Percentiles rank a stretch among this genome's conserved stretches.
Evolutionary conservation across 1,140 invertebrate genomes (phyloP).

Genomic region (Formica selysi): DNA sequence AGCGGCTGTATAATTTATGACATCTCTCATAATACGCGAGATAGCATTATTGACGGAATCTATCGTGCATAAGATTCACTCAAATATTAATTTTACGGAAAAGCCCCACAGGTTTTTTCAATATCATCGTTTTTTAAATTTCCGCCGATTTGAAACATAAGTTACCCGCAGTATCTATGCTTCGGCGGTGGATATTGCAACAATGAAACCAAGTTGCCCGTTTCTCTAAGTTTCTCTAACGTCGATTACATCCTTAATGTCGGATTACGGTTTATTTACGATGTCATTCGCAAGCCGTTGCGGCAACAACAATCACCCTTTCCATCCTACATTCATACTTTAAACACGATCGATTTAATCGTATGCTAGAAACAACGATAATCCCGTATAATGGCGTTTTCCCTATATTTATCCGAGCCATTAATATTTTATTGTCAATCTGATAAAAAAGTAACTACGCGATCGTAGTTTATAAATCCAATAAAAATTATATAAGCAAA

Average conservation of each 20-base stretch:
- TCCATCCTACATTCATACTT: conserved; percentile 3
- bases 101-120: neutral
- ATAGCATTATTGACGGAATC: conserved; percentile 35
- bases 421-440: conserved; percentile 30
- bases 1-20: conserved; percentile 2
- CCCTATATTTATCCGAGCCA: neutral
- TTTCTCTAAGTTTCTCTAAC: conserved; percentile 36
- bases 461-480: neutral
- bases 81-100: conserved; percentile 28
- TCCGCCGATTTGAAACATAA: conserved; percentile 31
- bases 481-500: conserved; percentile 12
- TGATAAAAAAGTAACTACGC: neutral
- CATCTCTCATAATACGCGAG: conserved; percentile 13
- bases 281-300: conserved; percentile 55
- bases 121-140: conserved; percentile 19
- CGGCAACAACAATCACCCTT: conserved; percentile 40
- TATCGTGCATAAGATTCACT: conserved; percentile 11
- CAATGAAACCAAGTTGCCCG: conserved; percentile 14
- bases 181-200: conserved; percentile 30
- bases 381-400: neutral
- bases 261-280: conserved; percentile 58
- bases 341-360: conserved; percentile 41
- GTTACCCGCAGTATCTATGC: conserved; percentile 5
- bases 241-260: conserved; percentile 58
- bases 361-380: conserved; percentile 36